Conservation (phyloP, 2,888 invertebrate species). For the Spilarctia lutea region DNA sequence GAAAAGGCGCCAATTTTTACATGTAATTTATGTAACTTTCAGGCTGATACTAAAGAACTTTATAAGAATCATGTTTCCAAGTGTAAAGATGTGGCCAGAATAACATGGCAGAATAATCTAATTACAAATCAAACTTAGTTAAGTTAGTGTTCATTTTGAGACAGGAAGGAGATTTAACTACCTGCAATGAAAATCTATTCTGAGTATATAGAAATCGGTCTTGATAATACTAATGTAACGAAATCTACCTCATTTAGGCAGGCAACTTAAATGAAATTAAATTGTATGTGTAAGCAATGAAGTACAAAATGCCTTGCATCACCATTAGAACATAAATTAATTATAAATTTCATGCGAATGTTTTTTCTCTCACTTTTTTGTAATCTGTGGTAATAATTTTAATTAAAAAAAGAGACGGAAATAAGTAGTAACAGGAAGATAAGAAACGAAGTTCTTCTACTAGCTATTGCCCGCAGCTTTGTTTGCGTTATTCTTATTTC, state of each 20-base stretch:
- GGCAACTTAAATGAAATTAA: neutral
- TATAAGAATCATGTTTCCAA: slow-evolving; percentile 34
- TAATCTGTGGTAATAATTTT: neutral
- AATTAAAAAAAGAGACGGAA: neutral
- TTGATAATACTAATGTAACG: neutral
- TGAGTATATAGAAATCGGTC: neutral
- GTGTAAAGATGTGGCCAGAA: slow-evolving; percentile 37
- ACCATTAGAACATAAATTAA: neutral
- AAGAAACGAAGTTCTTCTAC: no score
- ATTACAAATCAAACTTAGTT: slow-evolving; percentile 41
- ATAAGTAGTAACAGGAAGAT: no score
- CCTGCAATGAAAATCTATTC: neutral
- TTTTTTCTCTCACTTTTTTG: neutral
- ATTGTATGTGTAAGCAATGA: neutral
- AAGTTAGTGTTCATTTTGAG: neutral
- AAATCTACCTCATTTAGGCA: neutral
- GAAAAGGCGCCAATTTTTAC: slow-evolving; percentile 30
- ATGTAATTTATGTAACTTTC: slow-evolving; percentile 38
- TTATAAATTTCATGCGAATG: neutral
- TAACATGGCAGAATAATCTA: slow-evolving; percentile 39
- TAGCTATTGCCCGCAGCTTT: no score
- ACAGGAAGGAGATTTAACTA: neutral
- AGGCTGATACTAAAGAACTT: slow-evolving; percentile 28
- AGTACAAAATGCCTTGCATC: neutral
- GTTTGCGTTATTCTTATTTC: no score